Percentiles rank a stretch among this genome's conserved stretches.
These are phyloP conservation scores for Chaetodon trifasciatus DNA, from an alignment of 2,797 vertebrate genomes.

Conservation along the genomic window DNA sequence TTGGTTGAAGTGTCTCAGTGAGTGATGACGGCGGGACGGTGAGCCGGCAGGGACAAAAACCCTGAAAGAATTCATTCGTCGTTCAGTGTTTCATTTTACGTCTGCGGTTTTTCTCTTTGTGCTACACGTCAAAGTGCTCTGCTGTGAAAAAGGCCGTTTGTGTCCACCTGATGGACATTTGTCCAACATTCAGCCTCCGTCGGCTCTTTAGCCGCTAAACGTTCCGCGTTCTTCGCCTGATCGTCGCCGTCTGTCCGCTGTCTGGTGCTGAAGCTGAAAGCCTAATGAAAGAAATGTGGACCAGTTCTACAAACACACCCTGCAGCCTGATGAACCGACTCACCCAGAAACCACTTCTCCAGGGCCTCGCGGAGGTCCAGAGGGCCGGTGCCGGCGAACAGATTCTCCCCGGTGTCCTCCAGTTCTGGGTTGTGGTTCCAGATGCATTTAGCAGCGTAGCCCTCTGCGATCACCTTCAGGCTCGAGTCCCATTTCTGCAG, in stretches of 20 bases:
- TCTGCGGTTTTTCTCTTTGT: too few species aligned
- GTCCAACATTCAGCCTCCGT: too few species aligned
- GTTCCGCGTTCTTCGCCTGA: neutral
- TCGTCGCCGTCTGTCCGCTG: neutral
- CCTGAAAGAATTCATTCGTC: neutral
- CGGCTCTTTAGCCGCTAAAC: neutral
- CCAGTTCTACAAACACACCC: neutral
- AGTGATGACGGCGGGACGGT: neutral
- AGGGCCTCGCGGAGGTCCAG: slow-evolving; percentile 67
- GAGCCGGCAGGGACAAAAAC: too few species aligned
- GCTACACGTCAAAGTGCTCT: too few species aligned
- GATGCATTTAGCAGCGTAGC: slow-evolving; percentile 74
- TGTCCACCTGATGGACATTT: too few species aligned
- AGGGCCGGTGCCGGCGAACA: slow-evolving; percentile 54
- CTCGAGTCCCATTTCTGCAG: slow-evolving; percentile 78
- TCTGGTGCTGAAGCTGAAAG: neutral
- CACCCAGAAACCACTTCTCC: slow-evolving; percentile 81
- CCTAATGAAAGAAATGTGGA: neutral
- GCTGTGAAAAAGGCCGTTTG: too few species aligned
- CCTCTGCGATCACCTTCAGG: slow-evolving; percentile 72
- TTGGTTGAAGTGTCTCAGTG: neutral
- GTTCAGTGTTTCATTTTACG: neutral
- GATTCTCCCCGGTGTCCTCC: slow-evolving; percentile 79
- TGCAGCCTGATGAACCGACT: slow-evolving; percentile 2
- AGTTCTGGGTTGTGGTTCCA: slow-evolving; percentile 82